Conservation (phyloP, 2,113 vertebrate species). For the Mirza zaza region DNA sequence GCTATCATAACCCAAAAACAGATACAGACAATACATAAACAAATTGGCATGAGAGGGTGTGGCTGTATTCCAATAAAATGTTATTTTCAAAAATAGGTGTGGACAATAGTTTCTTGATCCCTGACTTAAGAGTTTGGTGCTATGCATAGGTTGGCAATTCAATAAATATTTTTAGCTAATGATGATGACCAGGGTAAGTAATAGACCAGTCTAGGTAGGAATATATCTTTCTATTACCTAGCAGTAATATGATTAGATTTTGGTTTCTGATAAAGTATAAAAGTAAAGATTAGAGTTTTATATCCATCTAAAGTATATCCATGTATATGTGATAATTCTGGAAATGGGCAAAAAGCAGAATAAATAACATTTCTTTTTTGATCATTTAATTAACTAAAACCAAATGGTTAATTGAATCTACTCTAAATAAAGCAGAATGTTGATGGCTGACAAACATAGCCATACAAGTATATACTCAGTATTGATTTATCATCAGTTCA, state of each 20-base stretch:
- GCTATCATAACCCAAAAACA: not conserved
- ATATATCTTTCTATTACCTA: not conserved
- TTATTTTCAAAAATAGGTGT: not conserved
- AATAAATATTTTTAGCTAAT: conserved; percentile 23
- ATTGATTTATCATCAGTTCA: not conserved
- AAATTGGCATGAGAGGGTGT: not conserved
- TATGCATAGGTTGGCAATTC: not conserved
- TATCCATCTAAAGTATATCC: not conserved
- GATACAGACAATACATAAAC: not conserved
- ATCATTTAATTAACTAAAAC: conserved; percentile 44
- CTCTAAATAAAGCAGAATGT: conserved; percentile 27
- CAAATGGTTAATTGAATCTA: not conserved
- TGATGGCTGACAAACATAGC: not conserved
- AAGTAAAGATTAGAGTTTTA: conserved; percentile 1
- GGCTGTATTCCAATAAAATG: not conserved
- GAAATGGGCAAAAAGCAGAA: conserved; percentile 30
- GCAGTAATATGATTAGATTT: not conserved
- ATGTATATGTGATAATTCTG: conserved; percentile 31
- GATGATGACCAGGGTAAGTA: not conserved
- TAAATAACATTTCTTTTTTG: not conserved
- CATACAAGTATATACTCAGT: not conserved
- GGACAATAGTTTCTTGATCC: not conserved
- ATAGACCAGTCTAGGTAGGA: not conserved
- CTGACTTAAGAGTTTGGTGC: not conserved
- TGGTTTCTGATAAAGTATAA: conserved; percentile 26